These are phyloP conservation scores for Scrobipalpa costella DNA, from an alignment of 2,888 invertebrate species.

Conservation along the genomic window DNA sequence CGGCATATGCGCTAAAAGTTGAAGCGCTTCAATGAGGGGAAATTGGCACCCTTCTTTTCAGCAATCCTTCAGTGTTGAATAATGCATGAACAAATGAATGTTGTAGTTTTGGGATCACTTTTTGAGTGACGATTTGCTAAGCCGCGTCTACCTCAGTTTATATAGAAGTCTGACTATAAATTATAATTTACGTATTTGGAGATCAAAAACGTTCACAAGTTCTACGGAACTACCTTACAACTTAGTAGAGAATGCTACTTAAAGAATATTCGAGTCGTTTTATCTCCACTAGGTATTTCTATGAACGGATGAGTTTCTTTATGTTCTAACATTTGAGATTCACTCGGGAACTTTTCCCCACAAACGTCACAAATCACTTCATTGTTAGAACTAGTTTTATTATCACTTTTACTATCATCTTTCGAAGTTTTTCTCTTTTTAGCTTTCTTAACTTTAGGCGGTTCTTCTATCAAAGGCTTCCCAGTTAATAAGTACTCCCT, in stretches of 20 bases:
- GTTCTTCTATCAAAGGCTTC: conserved; percentile 51
- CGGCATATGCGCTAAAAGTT: too few relatives aligned
- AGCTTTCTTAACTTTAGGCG: conserved; percentile 46
- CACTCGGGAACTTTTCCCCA: conserved; percentile 62
- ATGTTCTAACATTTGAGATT: conserved; percentile 65
- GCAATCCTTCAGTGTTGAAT: too few relatives aligned
- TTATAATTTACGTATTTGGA: background rate
- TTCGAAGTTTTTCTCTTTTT: conserved; percentile 49
- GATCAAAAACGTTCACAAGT: background rate
- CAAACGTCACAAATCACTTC: conserved; percentile 69
- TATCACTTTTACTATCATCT: conserved; percentile 26
- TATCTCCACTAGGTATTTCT: conserved; percentile 69
- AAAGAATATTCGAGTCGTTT: conserved; percentile 76
- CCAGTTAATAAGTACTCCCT: conserved; percentile 66
- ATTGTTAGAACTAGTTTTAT: conserved; percentile 30
- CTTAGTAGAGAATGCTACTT: conserved; percentile 48
- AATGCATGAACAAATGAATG: too few relatives aligned
- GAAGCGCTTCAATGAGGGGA: too few relatives aligned
- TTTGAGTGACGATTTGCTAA: too few relatives aligned
- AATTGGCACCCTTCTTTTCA: too few relatives aligned
- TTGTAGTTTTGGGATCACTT: too few relatives aligned
- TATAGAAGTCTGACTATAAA: too few relatives aligned
- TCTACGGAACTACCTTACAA: background rate
- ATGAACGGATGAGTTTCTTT: conserved; percentile 76
- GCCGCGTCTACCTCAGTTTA: too few relatives aligned